Conservation (phyloP, 2,888 invertebrate species). For the Artemia sp. region DNA sequence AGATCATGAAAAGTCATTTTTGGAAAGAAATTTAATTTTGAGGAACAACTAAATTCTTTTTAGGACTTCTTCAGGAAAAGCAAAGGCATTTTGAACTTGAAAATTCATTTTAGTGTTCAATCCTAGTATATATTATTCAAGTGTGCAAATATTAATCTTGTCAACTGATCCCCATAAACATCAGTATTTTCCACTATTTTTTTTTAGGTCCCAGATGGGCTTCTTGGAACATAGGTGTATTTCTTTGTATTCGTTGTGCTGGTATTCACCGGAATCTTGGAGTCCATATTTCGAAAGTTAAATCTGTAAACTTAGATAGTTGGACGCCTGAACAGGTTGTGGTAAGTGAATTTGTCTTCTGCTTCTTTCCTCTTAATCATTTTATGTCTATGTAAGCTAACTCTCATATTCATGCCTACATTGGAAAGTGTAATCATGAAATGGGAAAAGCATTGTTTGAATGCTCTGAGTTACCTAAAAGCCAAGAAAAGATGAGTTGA, state of each 20-base stretch:
- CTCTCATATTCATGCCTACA: no score
- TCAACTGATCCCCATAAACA: neutral
- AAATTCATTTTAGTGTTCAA: neutral
- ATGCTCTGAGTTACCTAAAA: constrained; percentile 5
- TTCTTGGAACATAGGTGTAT: constrained; percentile 96
- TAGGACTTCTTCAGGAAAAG: neutral
- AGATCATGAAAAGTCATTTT: no score
- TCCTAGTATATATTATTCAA: neutral
- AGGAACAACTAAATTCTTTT: neutral
- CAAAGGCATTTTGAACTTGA: neutral
- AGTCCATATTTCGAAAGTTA: constrained; percentile 95
- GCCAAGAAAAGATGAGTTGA: neutral
- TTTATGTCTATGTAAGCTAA: no score
- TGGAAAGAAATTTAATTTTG: neutral
- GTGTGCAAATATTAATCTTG: neutral
- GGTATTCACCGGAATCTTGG: constrained; percentile 97
- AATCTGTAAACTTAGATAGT: constrained; percentile 90
- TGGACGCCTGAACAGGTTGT: constrained; percentile 98
- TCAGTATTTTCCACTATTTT: constrained; percentile 20
- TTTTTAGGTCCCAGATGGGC: constrained; percentile 90
- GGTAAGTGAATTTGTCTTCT: constrained; percentile 34
- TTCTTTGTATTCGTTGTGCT: constrained; percentile 94
- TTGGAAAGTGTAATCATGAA: neutral
- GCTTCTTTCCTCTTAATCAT: no score
- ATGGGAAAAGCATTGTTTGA: neutral